Percentiles rank a stretch among this genome's conserved stretches.
Evolutionary conservation across 2,113 vertebrate species (phyloP).

Genomic region (Myocastor coypus): DNA sequence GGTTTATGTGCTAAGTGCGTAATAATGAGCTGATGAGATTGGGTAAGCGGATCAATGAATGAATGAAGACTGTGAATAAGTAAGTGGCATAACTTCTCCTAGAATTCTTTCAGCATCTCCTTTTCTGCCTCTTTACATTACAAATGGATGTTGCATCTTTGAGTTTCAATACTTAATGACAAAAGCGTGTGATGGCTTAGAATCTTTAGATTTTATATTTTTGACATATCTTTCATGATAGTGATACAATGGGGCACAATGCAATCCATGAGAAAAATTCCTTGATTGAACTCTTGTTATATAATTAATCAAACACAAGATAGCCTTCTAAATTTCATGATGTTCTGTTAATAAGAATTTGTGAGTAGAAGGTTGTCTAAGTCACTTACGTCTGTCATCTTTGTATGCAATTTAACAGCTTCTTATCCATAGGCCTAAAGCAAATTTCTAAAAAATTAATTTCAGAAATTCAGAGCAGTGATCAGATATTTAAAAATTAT

Average conservation of each 20-base stretch:
- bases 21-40: not conserved
- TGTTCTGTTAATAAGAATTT: not conserved
- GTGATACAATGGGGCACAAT: not conserved
- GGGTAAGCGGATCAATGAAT: not conserved
- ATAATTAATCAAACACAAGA: slow-evolving; percentile 49
- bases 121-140: not conserved
- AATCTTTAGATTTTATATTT: not conserved
- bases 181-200: not conserved
- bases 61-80: not conserved
- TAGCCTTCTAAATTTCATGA: not conserved
- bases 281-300: not conserved
- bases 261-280: not conserved
- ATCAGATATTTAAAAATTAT: not conserved
- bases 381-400: not conserved
- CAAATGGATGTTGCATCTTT: not conserved
- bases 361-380: not conserved
- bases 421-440: not conserved
- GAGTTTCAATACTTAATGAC: not conserved
- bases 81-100: not conserved
- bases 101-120: fast-evolving
- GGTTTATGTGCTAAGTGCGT: not conserved
- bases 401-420: not conserved
- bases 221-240: not conserved
- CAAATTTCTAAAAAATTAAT: slow-evolving; percentile 26
- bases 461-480: not conserved